These are phyloP conservation scores for Sycophaga agraensis DNA, from an alignment of 1,140 invertebrate species.

Conservation along the genomic window DNA sequence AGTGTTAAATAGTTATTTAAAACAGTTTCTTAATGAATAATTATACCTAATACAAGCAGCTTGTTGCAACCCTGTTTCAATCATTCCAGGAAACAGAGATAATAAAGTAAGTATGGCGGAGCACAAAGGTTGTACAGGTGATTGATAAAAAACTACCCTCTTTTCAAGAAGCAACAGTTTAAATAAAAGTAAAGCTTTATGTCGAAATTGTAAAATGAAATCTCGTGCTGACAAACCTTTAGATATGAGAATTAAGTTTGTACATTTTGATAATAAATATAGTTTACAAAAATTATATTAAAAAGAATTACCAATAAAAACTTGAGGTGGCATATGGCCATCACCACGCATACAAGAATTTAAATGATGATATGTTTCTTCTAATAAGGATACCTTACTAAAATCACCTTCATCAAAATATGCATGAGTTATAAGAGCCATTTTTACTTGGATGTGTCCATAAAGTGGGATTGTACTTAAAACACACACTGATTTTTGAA, in stretches of 20 bases:
- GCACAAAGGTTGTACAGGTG: conserved; percentile 88
- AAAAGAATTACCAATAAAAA: conserved; percentile 76
- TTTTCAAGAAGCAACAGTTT: conserved; percentile 91
- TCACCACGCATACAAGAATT: conserved; percentile 78
- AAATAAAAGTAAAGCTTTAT: conserved; percentile 91
- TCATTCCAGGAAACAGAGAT: conserved; percentile 86
- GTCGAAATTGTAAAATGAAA: conserved; percentile 82
- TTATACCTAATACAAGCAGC: conserved; percentile 77
- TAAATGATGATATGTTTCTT: conserved; percentile 91
- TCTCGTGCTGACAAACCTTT: conserved; percentile 78
- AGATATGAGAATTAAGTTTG: conserved; percentile 37
- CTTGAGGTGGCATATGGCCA: conserved; percentile 69
- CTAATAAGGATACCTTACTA: conserved; percentile 83
- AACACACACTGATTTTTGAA: conserved; percentile 92
- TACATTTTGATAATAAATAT: neutral
- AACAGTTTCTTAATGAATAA: conserved; percentile 12
- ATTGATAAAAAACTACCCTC: conserved; percentile 89
- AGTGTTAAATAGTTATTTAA: no score
- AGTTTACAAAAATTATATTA: neutral
- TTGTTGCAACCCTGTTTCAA: conserved; percentile 84
- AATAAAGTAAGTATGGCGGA: conserved; percentile 83
- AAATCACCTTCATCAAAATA: conserved; percentile 97
- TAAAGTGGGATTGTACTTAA: conserved; percentile 86
- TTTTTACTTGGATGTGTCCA: conserved; percentile 92
- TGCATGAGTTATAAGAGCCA: conserved; percentile 93